Conservation (phyloP, 23 tunicate species). For the Trididemnum clinides region DNA sequence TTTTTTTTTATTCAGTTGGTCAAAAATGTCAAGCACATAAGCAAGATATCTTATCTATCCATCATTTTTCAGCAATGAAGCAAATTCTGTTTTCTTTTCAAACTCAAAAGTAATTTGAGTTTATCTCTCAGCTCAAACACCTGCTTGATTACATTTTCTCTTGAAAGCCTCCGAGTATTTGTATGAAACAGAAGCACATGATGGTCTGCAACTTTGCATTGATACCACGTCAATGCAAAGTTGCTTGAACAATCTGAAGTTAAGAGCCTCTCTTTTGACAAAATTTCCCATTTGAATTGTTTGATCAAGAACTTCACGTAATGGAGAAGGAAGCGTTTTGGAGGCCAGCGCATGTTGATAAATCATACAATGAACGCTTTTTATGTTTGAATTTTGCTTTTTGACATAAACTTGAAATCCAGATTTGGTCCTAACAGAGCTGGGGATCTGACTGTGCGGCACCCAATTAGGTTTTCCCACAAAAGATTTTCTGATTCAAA, state of each 20-base stretch:
- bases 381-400: not conserved
- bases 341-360: slow-evolving; percentile 48
- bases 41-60: slow-evolving; percentile 9
- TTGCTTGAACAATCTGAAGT: slow-evolving; percentile 17
- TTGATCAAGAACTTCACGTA: slow-evolving; percentile 35
- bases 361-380: slow-evolving; percentile 37
- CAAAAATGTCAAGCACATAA: slow-evolving; percentile 32
- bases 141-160: slow-evolving; percentile 5
- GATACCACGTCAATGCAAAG: not conserved
- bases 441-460: slow-evolving; percentile 3
- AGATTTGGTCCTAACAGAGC: slow-evolving; percentile 13
- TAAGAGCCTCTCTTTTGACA: not conserved
- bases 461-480: slow-evolving; percentile 22
- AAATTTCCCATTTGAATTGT: slow-evolving; percentile 30
- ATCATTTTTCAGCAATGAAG: not conserved
- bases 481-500: too few species aligned
- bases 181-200: slow-evolving; percentile 24
- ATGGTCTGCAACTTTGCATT: slow-evolving; percentile 15
- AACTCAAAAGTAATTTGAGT: slow-evolving; percentile 9
- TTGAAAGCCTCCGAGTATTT: slow-evolving; percentile 1
- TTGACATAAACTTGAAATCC: slow-evolving; percentile 44
- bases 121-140: too few species aligned
- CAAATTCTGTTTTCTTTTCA: slow-evolving; percentile 1
- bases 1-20: slow-evolving; percentile 5
- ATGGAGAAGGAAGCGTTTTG: slow-evolving; percentile 46